These are phyloP conservation scores for Thelaira solivaga DNA, from an alignment of 2,888 invertebrate genomes.

Conservation along the genomic window DNA sequence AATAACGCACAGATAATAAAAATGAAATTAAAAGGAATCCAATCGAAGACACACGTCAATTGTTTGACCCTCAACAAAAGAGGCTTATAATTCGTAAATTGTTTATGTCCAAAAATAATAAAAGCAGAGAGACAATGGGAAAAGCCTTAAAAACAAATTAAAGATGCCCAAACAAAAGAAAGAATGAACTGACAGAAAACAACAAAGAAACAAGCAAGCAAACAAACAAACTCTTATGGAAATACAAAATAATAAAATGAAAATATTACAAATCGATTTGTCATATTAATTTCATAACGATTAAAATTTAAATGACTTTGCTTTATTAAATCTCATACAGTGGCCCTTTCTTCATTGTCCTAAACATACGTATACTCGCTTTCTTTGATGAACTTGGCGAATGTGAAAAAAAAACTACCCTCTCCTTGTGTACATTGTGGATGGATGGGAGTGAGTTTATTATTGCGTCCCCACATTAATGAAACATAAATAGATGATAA, in stretches of 20 bases:
- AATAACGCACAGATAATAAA: conserved; percentile 26
- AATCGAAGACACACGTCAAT: conserved; percentile 53
- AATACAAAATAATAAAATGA: conserved; percentile 44
- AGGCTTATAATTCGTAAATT: conserved; percentile 27
- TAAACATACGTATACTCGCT: neutral
- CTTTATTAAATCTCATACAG: conserved; percentile 63
- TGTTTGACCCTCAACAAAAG: conserved; percentile 41
- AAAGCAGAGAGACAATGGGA: conserved; percentile 60
- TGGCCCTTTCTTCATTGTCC: neutral
- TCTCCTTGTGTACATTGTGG: neutral
- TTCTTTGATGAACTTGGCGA: neutral
- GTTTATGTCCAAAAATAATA: conserved; percentile 40
- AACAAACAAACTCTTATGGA: conserved; percentile 9
- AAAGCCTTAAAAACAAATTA: conserved; percentile 70
- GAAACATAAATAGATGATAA: conserved; percentile 56
- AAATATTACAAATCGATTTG: conserved; percentile 64
- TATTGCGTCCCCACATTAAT: conserved; percentile 48
- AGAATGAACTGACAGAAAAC: conserved; percentile 18
- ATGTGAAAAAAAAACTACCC: conserved; percentile 7
- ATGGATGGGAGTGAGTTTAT: neutral
- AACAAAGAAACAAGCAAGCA: neutral
- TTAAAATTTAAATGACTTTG: conserved; percentile 66
- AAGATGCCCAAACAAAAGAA: conserved; percentile 63
- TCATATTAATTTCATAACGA: conserved; percentile 65
- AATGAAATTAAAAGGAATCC: conserved; percentile 4